phyloP scores from a whole-genome alignment of 2,888 invertebrate species.

The Blomia tropicalis region DNA sequence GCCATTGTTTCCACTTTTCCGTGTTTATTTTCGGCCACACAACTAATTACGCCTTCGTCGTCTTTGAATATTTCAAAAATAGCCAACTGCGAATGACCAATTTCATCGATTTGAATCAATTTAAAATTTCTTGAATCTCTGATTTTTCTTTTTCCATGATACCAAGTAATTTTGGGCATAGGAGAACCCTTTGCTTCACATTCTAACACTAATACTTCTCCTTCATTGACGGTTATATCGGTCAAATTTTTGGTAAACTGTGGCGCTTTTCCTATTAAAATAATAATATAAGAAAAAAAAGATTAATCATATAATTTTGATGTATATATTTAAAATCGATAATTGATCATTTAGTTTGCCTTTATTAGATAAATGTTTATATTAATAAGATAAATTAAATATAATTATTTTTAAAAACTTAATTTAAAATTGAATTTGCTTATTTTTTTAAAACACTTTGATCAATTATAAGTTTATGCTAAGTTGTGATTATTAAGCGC shows the following conservation, averaged over 20 bases:
- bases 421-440: neutral
- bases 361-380: neutral
- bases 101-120: constrained; percentile 22
- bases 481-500: too few species aligned
- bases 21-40: constrained; percentile 65
- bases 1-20: constrained; percentile 72
- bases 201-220: constrained; percentile 74
- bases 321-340: neutral
- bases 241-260: constrained; percentile 62
- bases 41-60: constrained; percentile 76
- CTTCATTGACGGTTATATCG: constrained; percentile 75
- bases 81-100: constrained; percentile 27
- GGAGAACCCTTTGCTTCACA: constrained; percentile 46
- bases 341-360: neutral
- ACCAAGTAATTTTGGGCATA: constrained; percentile 33
- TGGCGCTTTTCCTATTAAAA: constrained; percentile 45
- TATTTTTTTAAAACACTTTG: too few species aligned
- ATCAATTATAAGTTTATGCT: too few species aligned
- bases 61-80: constrained; percentile 42
- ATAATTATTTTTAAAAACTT: neutral
- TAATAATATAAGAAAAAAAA: neutral
- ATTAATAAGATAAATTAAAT: neutral
- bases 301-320: neutral
- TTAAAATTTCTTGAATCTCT: constrained; percentile 28
- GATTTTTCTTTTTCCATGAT: constrained; percentile 33